A percentile compares a stretch with the other conserved stretches of the same genome.
phyloP scores from a whole-genome alignment of 2,888 invertebrate genomes.

The Drosophila imparisetae region DNA sequence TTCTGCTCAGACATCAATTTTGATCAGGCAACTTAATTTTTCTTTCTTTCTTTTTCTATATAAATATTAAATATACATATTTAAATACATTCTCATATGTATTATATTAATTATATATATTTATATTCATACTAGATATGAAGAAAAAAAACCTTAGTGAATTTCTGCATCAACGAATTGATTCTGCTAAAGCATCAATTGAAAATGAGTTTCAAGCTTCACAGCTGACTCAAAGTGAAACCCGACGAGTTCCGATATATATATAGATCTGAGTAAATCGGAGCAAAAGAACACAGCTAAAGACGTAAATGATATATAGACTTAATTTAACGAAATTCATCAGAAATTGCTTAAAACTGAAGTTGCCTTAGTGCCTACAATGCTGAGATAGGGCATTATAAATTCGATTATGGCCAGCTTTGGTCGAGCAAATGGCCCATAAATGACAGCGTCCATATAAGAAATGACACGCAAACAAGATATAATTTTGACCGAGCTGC shows the following conservation, averaged over 20 bases:
- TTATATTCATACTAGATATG: background rate
- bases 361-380: background rate
- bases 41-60: no score
- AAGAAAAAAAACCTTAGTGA: background rate
- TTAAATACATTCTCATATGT: background rate
- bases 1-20: no score
- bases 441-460: conserved; percentile 57
- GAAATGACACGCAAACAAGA: conserved; percentile 51
- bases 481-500: conserved; percentile 36
- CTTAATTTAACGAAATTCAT: background rate
- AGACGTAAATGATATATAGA: background rate
- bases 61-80: background rate
- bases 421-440: conserved; percentile 67
- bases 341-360: background rate
- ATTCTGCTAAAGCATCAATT: background rate
- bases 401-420: conserved; percentile 8
- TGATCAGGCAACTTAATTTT: no score
- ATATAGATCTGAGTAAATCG: background rate
- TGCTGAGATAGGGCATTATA: background rate
- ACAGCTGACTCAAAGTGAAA: background rate
- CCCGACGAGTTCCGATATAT: background rate
- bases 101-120: background rate
- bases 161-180: background rate
- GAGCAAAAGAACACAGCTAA: background rate
- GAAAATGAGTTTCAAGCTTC: background rate